Evolutionary conservation across 2,888 invertebrate species (phyloP).

Genomic region (Aleiodes leptofemur): DNA sequence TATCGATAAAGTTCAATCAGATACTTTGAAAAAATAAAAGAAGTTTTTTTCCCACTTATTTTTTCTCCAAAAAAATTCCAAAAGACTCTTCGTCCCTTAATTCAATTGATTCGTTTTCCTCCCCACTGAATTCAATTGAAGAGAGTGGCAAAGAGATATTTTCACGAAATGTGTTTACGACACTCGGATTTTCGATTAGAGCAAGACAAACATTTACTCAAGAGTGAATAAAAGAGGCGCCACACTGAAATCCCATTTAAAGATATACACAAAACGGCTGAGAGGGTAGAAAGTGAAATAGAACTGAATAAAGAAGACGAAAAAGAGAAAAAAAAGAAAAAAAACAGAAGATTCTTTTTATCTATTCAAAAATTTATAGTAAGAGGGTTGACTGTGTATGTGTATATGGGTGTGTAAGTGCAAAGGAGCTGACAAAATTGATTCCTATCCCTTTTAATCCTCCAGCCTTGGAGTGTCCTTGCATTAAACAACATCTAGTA

Average conservation of each 20-base stretch:
- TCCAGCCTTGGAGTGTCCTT: slow-evolving; percentile 20
- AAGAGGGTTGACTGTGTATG: slow-evolving; percentile 6
- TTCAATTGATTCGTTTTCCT: too few relatives aligned
- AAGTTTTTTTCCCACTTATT: too few relatives aligned
- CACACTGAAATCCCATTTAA: slow-evolving; percentile 51
- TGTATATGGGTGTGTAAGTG: too few relatives aligned
- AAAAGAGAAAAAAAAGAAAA: not conserved
- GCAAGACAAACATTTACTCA: slow-evolving; percentile 48
- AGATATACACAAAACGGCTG: slow-evolving; percentile 32
- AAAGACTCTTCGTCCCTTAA: too few relatives aligned
- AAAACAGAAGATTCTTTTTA: not conserved
- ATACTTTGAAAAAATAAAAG: too few relatives aligned
- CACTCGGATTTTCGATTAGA: slow-evolving; percentile 50
- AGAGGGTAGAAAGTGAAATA: not conserved
- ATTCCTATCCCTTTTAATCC: slow-evolving; percentile 15
- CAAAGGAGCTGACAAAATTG: slow-evolving; percentile 19
- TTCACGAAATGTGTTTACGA: slow-evolving; percentile 23
- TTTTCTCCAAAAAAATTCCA: too few relatives aligned
- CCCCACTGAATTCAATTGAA: not conserved
- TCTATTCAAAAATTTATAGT: not conserved
- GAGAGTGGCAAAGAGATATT: slow-evolving; percentile 15
- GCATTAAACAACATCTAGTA: slow-evolving; percentile 20
- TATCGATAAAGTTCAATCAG: too few relatives aligned
- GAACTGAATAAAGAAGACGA: slow-evolving; percentile 11
- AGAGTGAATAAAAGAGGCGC: slow-evolving; percentile 20